These are phyloP conservation scores for Drosophila truncata DNA, from an alignment of 1,140 invertebrate species.

Conservation along the genomic window DNA sequence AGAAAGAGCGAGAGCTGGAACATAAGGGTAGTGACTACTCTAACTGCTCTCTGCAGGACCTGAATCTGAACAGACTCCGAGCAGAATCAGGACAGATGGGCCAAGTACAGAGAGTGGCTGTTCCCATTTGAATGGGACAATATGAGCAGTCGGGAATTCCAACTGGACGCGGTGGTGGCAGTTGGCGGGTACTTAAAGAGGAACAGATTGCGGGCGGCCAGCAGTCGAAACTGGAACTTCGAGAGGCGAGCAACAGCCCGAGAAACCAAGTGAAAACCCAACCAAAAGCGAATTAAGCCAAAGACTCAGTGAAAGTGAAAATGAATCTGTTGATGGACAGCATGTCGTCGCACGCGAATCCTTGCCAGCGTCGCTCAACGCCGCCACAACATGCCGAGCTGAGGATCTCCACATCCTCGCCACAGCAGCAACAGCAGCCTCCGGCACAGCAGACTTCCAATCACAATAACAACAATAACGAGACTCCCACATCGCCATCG, in stretches of 20 bases:
- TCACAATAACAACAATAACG: conserved; percentile 63
- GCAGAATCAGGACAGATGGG: conserved; percentile 84
- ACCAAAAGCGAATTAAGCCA: neutral
- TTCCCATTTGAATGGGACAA: conserved; percentile 80
- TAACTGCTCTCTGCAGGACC: conserved; percentile 58
- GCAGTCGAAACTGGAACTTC: conserved; percentile 80
- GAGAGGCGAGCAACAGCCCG: conserved; percentile 53
- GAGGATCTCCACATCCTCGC: conserved; percentile 64
- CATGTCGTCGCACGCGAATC: conserved; percentile 63
- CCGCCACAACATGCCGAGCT: conserved; percentile 69
- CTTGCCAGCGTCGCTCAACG: conserved; percentile 54
- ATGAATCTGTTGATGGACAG: conserved; percentile 85
- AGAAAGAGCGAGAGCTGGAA: conserved; percentile 27
- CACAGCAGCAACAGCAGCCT: conserved; percentile 39
- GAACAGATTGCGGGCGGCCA: conserved; percentile 83
- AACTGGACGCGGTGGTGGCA: conserved; percentile 74
- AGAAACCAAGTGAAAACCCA: neutral
- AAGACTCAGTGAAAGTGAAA: conserved; percentile 36
- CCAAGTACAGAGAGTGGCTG: conserved; percentile 72
- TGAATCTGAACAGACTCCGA: conserved; percentile 63
- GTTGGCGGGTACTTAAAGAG: conserved; percentile 78
- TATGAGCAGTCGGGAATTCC: conserved; percentile 70
- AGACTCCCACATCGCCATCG: conserved; percentile 36
- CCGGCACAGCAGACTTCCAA: conserved; percentile 18
- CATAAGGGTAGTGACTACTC: conserved; percentile 73